These are phyloP conservation scores for Drosophila lowei DNA, from an alignment of 1,140 invertebrate genomes.

Conservation along the genomic window DNA sequence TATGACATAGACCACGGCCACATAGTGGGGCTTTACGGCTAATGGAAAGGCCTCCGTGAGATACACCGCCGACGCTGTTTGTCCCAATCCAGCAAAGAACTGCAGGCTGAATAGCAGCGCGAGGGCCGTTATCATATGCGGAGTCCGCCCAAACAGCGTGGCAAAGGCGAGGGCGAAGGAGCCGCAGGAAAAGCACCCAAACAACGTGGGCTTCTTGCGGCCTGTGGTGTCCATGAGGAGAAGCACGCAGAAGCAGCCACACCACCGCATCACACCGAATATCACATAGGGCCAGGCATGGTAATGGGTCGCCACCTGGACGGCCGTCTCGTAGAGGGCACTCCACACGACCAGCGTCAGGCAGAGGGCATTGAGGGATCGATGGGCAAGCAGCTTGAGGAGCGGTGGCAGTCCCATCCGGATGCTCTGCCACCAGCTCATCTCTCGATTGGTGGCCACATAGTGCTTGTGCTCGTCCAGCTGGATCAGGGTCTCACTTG, in stretches of 20 bases:
- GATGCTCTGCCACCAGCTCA: slow-evolving; percentile 19
- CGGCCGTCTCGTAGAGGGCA: slow-evolving; percentile 37
- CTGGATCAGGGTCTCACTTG: slow-evolving; percentile 66
- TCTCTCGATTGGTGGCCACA: slow-evolving; percentile 50
- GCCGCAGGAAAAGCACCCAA: slow-evolving; percentile 57
- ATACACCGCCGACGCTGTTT: slow-evolving; percentile 64
- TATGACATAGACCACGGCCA: slow-evolving; percentile 53
- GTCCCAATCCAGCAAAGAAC: slow-evolving; percentile 57
- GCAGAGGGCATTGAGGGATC: slow-evolving; percentile 48
- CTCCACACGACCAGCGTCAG: slow-evolving; percentile 53
- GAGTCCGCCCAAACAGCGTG: slow-evolving; percentile 28
- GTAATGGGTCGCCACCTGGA: slow-evolving; percentile 25
- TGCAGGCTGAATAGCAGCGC: slow-evolving; percentile 55
- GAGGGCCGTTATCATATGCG: slow-evolving; percentile 48
- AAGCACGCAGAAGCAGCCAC: slow-evolving; percentile 48
- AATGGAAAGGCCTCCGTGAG: slow-evolving; percentile 73
- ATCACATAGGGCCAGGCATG: slow-evolving; percentile 65
- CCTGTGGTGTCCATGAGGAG: slow-evolving; percentile 63
- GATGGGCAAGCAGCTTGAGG: slow-evolving; percentile 52
- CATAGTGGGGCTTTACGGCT: slow-evolving; percentile 55
- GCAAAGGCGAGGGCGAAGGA: slow-evolving; percentile 60
- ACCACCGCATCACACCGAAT: slow-evolving; percentile 53
- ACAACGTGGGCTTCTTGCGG: slow-evolving; percentile 62
- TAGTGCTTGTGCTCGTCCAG: slow-evolving; percentile 75
- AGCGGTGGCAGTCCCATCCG: slow-evolving; percentile 46